Evolutionary conservation across 2,888 invertebrate genomes (phyloP).

Genomic region (Drosophila meridionalis): DNA sequence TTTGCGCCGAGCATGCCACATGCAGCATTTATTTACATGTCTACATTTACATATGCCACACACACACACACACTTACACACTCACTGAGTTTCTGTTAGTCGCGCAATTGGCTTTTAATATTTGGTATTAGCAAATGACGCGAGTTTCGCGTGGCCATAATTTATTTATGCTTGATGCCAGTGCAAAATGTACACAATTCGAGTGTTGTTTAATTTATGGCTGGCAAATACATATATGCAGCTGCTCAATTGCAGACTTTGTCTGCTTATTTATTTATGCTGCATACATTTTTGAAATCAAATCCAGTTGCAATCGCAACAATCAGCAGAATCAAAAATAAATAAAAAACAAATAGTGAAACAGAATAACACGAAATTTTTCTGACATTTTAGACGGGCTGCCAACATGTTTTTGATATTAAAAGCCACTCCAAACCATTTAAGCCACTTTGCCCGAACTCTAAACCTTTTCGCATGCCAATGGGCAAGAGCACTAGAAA

Average conservation of each 20-base stretch:
- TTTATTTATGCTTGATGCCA: slow-evolving; percentile 43
- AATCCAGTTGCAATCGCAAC: slow-evolving; percentile 11
- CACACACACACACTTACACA: slow-evolving; percentile 45
- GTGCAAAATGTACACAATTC: slow-evolving; percentile 12
- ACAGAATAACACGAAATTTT: background rate
- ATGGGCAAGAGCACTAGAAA: slow-evolving; percentile 21
- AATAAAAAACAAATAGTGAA: background rate
- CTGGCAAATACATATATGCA: slow-evolving; percentile 21
- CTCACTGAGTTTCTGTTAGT: slow-evolving; percentile 9
- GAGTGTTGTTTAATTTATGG: slow-evolving; percentile 34
- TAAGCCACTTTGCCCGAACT: slow-evolving; percentile 25
- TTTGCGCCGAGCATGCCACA: slow-evolving; percentile 34
- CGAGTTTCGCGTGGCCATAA: slow-evolving; percentile 34
- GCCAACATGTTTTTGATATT: slow-evolving; percentile 36
- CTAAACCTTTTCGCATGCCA: slow-evolving; percentile 29
- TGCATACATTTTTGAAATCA: slow-evolving; percentile 1
- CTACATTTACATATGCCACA: slow-evolving; percentile 31
- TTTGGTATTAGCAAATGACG: slow-evolving; percentile 32
- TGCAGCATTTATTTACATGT: slow-evolving; percentile 66
- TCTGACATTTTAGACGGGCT: slow-evolving; percentile 6
- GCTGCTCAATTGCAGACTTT: slow-evolving; percentile 28
- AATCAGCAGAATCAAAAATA: background rate
- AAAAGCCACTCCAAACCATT: slow-evolving; percentile 35
- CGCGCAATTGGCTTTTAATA: slow-evolving; percentile 48
- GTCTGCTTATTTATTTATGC: slow-evolving; percentile 25